A percentile compares a stretch with the other conserved stretches of the same genome.
Conservation (phyloP, 2,888 invertebrate genomes). For the Thera obeliscata region DNA sequence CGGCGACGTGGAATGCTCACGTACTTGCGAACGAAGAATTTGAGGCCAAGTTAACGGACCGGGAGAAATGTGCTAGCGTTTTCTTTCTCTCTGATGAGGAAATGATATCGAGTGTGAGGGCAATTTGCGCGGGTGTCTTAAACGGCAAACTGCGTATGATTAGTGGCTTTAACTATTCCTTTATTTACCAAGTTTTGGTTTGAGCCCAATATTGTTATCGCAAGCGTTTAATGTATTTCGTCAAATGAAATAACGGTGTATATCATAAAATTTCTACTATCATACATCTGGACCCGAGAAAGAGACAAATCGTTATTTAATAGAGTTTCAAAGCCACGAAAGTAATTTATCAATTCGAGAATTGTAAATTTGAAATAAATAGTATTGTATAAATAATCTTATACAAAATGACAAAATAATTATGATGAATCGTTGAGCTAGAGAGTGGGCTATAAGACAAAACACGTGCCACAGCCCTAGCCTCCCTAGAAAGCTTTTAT, state of each 20-base stretch:
- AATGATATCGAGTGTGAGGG: constrained; percentile 58
- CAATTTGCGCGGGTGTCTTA: constrained; percentile 54
- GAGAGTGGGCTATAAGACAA: not conserved
- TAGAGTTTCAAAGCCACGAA: constrained; percentile 43
- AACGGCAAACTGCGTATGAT: constrained; percentile 44
- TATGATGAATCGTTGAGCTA: constrained; percentile 3
- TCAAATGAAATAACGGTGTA: too few species aligned
- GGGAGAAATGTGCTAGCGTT: constrained; percentile 64
- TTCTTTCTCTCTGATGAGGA: constrained; percentile 61
- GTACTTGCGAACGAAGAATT: constrained; percentile 69
- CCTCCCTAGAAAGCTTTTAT: too few species aligned
- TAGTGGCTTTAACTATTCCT: constrained; percentile 39
- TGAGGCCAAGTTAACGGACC: constrained; percentile 69
- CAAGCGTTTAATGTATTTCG: not conserved
- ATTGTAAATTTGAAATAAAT: constrained; percentile 35
- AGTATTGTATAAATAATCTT: constrained; percentile 11
- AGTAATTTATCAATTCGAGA: constrained; percentile 45
- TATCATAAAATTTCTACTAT: not conserved
- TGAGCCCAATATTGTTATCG: not conserved
- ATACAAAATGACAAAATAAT: constrained; percentile 17
- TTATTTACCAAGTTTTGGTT: constrained; percentile 5
- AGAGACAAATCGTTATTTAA: constrained; percentile 38
- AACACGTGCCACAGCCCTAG: not conserved
- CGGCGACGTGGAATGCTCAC: constrained; percentile 69
- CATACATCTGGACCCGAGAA: constrained; percentile 25